Evolutionary conservation across 2,113 vertebrate genomes (phyloP).

Genomic region (Tympanuchus pallidicinctus): DNA sequence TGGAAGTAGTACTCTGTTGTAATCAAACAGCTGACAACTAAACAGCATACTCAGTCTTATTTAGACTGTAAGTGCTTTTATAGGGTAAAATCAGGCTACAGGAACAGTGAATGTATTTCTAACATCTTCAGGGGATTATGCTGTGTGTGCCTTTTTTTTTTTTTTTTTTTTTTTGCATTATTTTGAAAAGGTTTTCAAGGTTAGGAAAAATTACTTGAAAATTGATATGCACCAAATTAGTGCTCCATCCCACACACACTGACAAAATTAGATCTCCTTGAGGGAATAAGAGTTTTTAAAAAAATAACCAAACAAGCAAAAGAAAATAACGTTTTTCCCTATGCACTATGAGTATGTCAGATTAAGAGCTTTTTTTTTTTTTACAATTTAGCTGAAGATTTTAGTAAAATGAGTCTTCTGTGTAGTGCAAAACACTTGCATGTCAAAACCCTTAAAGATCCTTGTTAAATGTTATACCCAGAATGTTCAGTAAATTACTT

Average conservation of each 20-base stretch:
- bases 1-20: neutral
- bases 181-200: neutral
- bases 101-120: neutral
- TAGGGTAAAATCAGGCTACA: neutral
- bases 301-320: neutral
- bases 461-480: neutral
- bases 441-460: neutral
- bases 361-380: neutral
- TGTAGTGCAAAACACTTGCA: neutral
- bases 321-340: neutral
- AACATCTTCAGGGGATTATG: neutral
- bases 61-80: neutral
- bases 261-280: conserved; percentile 15
- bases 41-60: neutral
- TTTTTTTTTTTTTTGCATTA: neutral
- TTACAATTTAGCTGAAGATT: neutral
- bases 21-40: neutral
- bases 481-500: neutral
- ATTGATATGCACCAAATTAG: neutral
- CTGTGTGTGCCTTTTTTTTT: neutral
- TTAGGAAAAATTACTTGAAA: conserved; percentile 16
- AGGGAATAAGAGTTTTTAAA: neutral
- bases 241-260: neutral
- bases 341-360: neutral
- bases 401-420: neutral